These are phyloP conservation scores for Herminia tarsipennalis DNA, from an alignment of 2,888 invertebrate species.

Conservation along the genomic window DNA sequence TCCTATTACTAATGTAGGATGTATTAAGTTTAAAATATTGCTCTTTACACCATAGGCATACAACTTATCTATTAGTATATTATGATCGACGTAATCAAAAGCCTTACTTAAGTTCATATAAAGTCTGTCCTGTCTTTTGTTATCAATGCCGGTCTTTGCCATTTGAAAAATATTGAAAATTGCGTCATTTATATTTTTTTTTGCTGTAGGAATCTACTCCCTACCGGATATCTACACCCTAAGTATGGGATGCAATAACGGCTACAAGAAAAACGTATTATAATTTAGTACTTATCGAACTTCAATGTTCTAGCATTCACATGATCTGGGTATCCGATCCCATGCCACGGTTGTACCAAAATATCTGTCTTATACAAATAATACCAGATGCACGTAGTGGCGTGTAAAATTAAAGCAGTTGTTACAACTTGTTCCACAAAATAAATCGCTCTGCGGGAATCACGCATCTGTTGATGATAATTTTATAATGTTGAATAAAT, in stretches of 20 bases:
- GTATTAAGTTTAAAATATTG: too few relatives aligned
- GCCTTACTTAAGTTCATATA: too few relatives aligned
- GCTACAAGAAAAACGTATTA: too few relatives aligned
- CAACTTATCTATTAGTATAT: too few relatives aligned
- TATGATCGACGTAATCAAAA: too few relatives aligned
- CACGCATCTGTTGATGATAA: conserved; percentile 58
- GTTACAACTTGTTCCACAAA: conserved; percentile 60
- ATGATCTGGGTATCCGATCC: conserved; percentile 58
- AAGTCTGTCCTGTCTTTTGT: too few relatives aligned
- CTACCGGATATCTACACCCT: too few relatives aligned
- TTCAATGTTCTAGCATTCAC: conserved; percentile 55
- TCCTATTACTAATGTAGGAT: too few relatives aligned
- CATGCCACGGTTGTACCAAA: conserved; percentile 38
- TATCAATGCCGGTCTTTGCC: too few relatives aligned
- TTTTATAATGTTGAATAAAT: neutral
- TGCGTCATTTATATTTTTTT: conserved; percentile 7
- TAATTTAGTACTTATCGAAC: conserved; percentile 55
- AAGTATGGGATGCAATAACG: too few relatives aligned
- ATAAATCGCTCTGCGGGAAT: conserved; percentile 59
- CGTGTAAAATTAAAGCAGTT: conserved; percentile 58
- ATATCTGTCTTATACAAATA: conserved; percentile 35
- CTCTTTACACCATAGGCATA: too few relatives aligned
- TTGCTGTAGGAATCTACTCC: too few relatives aligned
- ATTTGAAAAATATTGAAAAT: neutral
- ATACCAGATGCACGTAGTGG: conserved; percentile 67